Evolutionary conservation across 53 echinoderm and acorn worm genomes (phyloP).

Genomic region (Zoroaster sp.): DNA sequence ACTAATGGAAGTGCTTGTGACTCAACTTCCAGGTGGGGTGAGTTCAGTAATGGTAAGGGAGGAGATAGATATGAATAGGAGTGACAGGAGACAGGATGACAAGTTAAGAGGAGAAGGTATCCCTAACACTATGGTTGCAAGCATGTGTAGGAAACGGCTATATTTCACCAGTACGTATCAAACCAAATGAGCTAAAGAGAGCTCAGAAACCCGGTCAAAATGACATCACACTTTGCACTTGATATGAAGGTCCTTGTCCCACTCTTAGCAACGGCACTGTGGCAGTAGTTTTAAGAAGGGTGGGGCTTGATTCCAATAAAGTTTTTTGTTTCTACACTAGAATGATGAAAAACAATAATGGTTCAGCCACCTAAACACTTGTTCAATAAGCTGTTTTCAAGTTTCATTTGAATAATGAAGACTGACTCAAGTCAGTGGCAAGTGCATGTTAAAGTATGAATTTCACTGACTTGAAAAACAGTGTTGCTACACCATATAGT

Average conservation of each 20-base stretch:
- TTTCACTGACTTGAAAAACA: too few relatives aligned
- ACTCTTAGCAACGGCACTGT: too few relatives aligned
- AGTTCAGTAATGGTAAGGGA: not conserved
- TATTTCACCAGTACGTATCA: not conserved
- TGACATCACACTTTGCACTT: not conserved
- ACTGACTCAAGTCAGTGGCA: too few relatives aligned
- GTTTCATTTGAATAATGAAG: too few relatives aligned
- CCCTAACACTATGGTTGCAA: not conserved
- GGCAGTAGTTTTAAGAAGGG: too few relatives aligned
- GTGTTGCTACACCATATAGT: too few relatives aligned
- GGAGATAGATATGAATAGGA: not conserved
- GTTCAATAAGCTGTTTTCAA: too few relatives aligned
- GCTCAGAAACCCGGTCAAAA: not conserved
- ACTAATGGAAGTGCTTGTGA: not conserved
- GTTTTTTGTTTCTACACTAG: too few relatives aligned
- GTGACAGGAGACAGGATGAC: not conserved
- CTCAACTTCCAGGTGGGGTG: not conserved
- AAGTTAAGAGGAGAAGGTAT: not conserved
- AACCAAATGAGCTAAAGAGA: not conserved
- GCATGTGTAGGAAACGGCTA: not conserved
- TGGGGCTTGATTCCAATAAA: too few relatives aligned
- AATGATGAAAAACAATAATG: too few relatives aligned
- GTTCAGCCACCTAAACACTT: too few relatives aligned
- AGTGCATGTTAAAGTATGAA: too few relatives aligned
- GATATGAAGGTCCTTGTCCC: not conserved